These are phyloP conservation scores for Dryoscopus gambensis DNA, from an alignment of 2,113 vertebrate species.

Conservation along the genomic window DNA sequence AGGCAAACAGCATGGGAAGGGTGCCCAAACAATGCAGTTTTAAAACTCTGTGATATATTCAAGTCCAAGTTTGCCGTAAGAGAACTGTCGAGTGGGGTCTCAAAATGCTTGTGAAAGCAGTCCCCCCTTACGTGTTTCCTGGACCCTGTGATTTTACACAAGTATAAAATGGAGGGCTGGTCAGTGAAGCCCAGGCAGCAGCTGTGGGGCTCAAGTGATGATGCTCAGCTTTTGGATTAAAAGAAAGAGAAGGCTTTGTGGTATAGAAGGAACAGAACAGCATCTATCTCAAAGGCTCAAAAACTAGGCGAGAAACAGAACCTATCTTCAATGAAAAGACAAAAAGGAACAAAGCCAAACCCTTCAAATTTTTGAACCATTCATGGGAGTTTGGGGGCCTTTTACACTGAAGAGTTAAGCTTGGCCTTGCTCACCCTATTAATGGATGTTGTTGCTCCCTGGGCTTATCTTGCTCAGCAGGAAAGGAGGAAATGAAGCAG, in stretches of 20 bases:
- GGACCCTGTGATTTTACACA: not conserved
- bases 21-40: not conserved
- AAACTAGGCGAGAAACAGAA: not conserved
- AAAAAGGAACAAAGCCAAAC: not conserved
- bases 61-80: not conserved
- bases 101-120: not conserved
- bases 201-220: not conserved
- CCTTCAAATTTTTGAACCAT: not conserved
- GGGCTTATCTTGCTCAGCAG: conserved; percentile 10
- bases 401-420: not conserved
- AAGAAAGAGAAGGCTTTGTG: not conserved
- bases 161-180: not conserved
- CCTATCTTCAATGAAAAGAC: not conserved
- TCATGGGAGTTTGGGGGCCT: not conserved
- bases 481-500: not conserved
- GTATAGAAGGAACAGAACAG: not conserved
- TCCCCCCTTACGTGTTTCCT: not conserved
- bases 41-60: not conserved
- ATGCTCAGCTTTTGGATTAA: not conserved
- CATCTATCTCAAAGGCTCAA: not conserved
- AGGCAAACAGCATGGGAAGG: not conserved
- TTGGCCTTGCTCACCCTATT: not conserved
- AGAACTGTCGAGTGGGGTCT: not conserved
- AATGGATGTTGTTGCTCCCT: not conserved
- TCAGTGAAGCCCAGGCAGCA: not conserved